These are phyloP conservation scores for Hyperoplus immaculatus DNA, from an alignment of 2,797 vertebrate species.

Conservation along the genomic window DNA sequence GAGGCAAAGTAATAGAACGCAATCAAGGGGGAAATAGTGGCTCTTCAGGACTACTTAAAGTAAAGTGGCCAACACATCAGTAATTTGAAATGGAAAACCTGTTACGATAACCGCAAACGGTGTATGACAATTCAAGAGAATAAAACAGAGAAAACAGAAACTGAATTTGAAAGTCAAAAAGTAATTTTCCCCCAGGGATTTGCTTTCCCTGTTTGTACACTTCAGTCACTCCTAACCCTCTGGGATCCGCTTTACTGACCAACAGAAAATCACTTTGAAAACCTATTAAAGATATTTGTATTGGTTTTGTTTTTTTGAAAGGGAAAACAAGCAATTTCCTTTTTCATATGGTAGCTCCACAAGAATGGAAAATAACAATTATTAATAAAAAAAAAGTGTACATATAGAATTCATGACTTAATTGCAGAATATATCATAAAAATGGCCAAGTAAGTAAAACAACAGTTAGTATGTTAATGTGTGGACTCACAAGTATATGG, in stretches of 20 bases:
- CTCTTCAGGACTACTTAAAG: constrained; percentile 19
- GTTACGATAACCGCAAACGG: constrained; percentile 19
- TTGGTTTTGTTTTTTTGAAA: background rate
- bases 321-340: constrained; percentile 14
- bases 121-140: constrained; percentile 17
- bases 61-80: constrained; percentile 20
- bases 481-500: background rate
- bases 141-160: constrained; percentile 6
- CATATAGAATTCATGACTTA: background rate
- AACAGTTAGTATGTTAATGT: background rate
- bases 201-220: constrained; percentile 6
- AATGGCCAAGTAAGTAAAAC: no score
- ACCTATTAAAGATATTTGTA: background rate
- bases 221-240: background rate
- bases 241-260: constrained; percentile 12
- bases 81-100: constrained; percentile 17
- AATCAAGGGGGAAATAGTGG: constrained; percentile 8
- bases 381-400: background rate
- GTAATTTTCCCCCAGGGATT: constrained; percentile 11
- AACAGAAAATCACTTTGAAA: constrained; percentile 14
- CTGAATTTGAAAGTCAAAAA: constrained; percentile 6
- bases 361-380: background rate
- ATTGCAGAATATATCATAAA: background rate
- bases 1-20: constrained; percentile 25
- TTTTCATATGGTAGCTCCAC: background rate